Evolutionary conservation across 2,797 vertebrate species (phyloP), one percentile per base, ranked within the genome.

Genomic region (Urophycis tenuis): DNA sequence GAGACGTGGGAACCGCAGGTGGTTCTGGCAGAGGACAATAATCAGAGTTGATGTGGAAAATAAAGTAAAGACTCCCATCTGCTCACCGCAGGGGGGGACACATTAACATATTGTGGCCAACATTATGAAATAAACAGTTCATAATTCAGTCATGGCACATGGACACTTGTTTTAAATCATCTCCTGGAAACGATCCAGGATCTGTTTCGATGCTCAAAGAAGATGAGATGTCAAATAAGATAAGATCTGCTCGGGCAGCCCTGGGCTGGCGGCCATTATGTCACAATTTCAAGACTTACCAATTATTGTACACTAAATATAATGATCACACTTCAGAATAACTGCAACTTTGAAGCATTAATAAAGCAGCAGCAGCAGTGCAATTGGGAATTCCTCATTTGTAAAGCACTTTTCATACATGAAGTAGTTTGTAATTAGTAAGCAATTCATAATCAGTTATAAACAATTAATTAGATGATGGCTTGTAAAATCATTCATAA

Each of bases 31-130:
- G 94, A 92, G 95, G 96, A 94, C 97, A 96, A 97, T 95, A 96
- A 97, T 97, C 95, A 95, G 95, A 97, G 95, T 97, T 97, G 97
- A 99, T 98, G 96, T 97, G 96, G 96, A 99, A 97, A 97, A 96
- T 97, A 96, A 98, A 98, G 96, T 98, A 98, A 99, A 99, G 97
- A 95, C 95, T 96, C 95, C 96, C 97, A 98, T 99, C 97, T 98
- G 97, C 95, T 99, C 96, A 87, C 95, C 91, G 93, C 94, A 92
- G 95, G 96, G 95, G 95, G 92, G 93, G 92, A 96, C 96, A 94
- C 92, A 95, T 94, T 95, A 98, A 95, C 97, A 98, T 98, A 98
- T 98, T 99, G 96, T 98, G 96, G 96, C 94, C 92, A 96, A 95
- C 95, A 94, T 98, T 95, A 97, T 95, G 94, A 95, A 98, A 97